Conservation (phyloP, 1,140 invertebrate genomes). For the Amyelois transitella region DNA sequence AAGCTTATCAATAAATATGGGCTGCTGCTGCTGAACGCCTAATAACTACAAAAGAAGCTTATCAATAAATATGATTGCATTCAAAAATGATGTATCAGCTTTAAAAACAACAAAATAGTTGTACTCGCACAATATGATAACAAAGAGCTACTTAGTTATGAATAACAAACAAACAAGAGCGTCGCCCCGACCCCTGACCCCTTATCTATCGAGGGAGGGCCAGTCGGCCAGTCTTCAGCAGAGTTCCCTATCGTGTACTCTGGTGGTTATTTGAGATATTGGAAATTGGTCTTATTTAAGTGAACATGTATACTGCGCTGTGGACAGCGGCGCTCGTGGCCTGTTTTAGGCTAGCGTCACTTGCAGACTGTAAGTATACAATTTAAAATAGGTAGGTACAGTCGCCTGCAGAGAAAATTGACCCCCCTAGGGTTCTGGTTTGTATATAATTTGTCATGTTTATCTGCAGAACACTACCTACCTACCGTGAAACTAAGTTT, state of each 20-base stretch:
- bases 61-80: not conserved
- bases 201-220: not conserved
- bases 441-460: too few species aligned
- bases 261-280: not conserved
- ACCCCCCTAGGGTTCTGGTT: too few species aligned
- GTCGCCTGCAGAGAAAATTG: too few species aligned
- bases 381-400: too few species aligned
- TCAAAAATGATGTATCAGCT: not conserved
- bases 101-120: not conserved
- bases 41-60: not conserved
- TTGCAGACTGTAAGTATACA: constrained; percentile 40
- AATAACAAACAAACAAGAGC: not conserved
- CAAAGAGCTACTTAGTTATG: not conserved
- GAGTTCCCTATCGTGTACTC: too few species aligned
- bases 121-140: not conserved
- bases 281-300: not conserved
- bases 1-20: not conserved
- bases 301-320: constrained; percentile 7
- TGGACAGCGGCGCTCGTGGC: constrained; percentile 13
- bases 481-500: too few species aligned
- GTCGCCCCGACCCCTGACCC: not conserved
- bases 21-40: too few species aligned
- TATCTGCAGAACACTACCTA: too few species aligned
- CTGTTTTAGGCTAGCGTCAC: constrained; percentile 16
- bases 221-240: not conserved